Percentiles rank a stretch among this genome's conserved stretches.
Conservation (phyloP, 2,888 invertebrate genomes). For the Cephus rjabovi region DNA sequence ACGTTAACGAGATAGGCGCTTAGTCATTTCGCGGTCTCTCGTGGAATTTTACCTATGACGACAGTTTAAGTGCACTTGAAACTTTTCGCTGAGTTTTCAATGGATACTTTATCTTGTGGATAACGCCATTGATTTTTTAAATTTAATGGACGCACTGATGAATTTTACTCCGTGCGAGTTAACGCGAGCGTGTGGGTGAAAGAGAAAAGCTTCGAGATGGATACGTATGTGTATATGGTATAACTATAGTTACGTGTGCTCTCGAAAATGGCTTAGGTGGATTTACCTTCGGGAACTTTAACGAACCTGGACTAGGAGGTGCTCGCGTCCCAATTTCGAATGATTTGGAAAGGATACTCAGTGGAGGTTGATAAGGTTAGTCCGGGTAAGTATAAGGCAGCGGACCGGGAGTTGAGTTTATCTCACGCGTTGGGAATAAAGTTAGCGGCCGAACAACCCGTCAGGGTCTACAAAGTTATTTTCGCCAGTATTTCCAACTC, state of each 20-base stretch:
- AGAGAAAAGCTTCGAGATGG: background rate
- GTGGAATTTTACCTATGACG: background rate
- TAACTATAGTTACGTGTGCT: background rate
- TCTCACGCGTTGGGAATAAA: constrained; percentile 56
- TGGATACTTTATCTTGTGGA: background rate
- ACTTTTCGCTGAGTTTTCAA: background rate
- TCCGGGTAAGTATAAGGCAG: constrained; percentile 37
- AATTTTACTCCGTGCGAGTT: background rate
- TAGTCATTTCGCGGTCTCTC: background rate
- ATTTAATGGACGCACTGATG: background rate
- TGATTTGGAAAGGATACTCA: constrained; percentile 48
- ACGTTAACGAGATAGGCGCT: background rate
- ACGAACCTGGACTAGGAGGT: background rate
- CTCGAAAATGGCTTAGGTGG: background rate
- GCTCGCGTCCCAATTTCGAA: constrained; percentile 50
- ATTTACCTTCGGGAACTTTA: constrained; percentile 1
- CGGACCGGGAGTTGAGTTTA: constrained; percentile 42
- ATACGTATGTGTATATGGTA: background rate
- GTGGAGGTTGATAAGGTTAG: constrained; percentile 52
- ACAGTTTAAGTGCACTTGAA: background rate
- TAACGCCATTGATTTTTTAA: background rate
- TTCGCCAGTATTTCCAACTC: constrained; percentile 2
- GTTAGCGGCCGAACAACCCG: constrained; percentile 38
- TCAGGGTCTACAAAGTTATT: constrained; percentile 5
- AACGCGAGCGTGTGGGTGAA: background rate